Conservation (phyloP, 2,113 vertebrate species). For the Miniopterus natalensis region DNA sequence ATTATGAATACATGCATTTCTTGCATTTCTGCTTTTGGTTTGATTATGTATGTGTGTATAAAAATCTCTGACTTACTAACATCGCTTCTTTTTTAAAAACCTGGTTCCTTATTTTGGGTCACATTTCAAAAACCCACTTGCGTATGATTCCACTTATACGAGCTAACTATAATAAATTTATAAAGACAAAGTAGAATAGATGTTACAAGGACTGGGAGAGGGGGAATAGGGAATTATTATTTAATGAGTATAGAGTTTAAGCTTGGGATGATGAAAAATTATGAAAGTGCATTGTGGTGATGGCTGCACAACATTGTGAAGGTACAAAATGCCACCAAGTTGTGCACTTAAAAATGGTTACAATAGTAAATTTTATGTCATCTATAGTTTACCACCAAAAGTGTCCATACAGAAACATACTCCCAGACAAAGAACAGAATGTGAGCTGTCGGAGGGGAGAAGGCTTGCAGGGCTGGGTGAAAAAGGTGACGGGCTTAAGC, state of each 20-base stretch:
- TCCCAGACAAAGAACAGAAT: not conserved
- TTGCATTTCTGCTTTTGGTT: constrained; percentile 9
- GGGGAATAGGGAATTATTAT: not conserved
- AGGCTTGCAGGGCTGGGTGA: not conserved
- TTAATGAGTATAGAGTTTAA: not conserved
- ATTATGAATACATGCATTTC: not conserved
- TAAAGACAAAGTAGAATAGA: not conserved
- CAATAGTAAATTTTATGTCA: not conserved
- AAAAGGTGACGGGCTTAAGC: not conserved
- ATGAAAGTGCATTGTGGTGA: not conserved
- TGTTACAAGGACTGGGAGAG: not conserved
- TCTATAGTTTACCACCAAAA: not conserved
- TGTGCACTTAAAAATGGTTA: not conserved
- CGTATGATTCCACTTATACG: not conserved
- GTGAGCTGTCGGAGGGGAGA: not conserved
- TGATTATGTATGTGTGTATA: not conserved
- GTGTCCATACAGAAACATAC: not conserved
- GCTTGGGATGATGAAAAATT: constrained; percentile 7
- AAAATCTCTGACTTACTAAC: not conserved
- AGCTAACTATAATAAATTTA: constrained; percentile 18
- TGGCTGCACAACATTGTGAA: not conserved
- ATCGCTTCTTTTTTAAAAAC: not conserved
- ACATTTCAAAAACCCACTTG: constrained; percentile 6
- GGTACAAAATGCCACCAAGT: constrained; percentile 4
- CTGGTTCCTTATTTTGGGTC: not conserved